Evolutionary conservation across 2,113 vertebrate genomes (phyloP).

Genomic region (Cavia porcellus): DNA sequence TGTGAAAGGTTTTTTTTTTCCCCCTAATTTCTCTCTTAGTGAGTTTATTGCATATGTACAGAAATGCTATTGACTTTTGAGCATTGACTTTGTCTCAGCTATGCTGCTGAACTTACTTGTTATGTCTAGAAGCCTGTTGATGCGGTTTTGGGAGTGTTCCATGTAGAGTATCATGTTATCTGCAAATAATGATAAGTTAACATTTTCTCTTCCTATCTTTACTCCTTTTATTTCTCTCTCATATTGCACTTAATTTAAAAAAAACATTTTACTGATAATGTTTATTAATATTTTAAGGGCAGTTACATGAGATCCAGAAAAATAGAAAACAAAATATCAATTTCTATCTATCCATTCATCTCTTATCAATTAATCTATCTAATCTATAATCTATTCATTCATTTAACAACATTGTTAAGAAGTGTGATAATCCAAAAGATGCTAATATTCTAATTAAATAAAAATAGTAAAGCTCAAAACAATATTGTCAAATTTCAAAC

Average conservation of each 20-base stretch:
- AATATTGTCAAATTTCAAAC: not conserved
- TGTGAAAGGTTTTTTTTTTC: too few relatives aligned
- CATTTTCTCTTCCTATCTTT: too few relatives aligned
- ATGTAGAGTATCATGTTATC: too few relatives aligned
- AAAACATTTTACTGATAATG: not conserved
- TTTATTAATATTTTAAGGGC: not conserved
- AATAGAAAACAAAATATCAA: not conserved
- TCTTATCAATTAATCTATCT: not conserved
- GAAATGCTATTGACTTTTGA: too few relatives aligned
- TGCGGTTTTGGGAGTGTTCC: too few relatives aligned
- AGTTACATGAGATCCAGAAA: not conserved
- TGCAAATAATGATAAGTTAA: too few relatives aligned
- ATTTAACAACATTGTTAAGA: not conserved
- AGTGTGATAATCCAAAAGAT: not conserved
- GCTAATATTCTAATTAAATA: not conserved
- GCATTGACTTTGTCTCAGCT: too few relatives aligned
- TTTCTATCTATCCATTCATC: not conserved
- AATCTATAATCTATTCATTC: not conserved
- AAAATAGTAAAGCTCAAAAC: not conserved
- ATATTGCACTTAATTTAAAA: not conserved
- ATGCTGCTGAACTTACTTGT: too few relatives aligned
- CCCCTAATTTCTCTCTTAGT: too few relatives aligned
- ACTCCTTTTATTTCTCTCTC: too few relatives aligned
- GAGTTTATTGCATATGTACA: too few relatives aligned
- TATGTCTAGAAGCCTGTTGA: too few relatives aligned